Evolutionary conservation across 2,888 invertebrate genomes (phyloP), one percentile per base, ranked within the genome.

Genomic region (Leptarthrus brevirostris): DNA sequence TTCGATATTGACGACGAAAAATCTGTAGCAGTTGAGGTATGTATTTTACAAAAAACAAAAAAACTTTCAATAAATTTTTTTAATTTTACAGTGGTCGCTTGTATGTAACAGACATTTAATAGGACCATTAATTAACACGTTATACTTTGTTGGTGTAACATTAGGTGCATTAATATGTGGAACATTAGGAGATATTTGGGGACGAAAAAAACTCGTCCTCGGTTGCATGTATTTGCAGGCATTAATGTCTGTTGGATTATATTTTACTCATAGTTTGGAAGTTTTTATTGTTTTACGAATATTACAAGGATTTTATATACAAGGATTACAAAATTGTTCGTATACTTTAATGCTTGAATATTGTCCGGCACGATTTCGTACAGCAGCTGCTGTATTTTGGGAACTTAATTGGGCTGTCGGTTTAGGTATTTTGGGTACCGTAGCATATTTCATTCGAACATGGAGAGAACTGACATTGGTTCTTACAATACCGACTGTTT

Each of bases 381-480:
- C 87, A 6, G 79, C 84, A 69, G 86, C 86, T 1, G 87, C 86
- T 1, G 83, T 86, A 47, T 80, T 85, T 44, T 83, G 86, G 79
- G 86, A 87, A 78, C 81, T 86, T 44, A 85, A 85, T 75, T 86
- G 87, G 86, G 86, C 86, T 1, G 74, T 86, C 3, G 86, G 86
- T 16, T 81, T 87, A 34, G 80, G 85, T 47, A 77, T 86, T 26
- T 79, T 88, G 12, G 86, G 87, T 2, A 80, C 80, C 0, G 78
- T 86, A 26, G 85, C 86, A 30, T 87, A 86, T 76, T 79, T 83
- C 12, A 81, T 88, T 47, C 83, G 85, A 8, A 84, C 87, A 78
- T 88, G 88, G 88, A 82, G 86, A 47, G 82, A 86, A 70, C 82
- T 88, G 8, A 87, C 88, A 77, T 80, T 88, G 58, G 86, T 86